Evolutionary conservation across 2,113 vertebrate species (phyloP).

Genomic region (Sebastes fasciatus): DNA sequence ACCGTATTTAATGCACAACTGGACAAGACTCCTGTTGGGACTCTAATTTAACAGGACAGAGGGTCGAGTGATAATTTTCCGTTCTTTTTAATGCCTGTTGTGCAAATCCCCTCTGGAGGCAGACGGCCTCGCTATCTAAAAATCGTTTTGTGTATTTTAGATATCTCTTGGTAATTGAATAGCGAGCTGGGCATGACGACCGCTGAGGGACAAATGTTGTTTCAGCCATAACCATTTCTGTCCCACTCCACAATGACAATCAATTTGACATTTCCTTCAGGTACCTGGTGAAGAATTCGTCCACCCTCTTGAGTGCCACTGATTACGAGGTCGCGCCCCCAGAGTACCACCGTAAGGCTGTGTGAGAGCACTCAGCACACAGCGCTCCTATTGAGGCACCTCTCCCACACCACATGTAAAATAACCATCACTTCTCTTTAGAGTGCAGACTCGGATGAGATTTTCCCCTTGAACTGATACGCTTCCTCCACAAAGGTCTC

Average conservation of each 20-base stretch:
- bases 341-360: conserved; percentile 94
- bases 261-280: conserved; percentile 69
- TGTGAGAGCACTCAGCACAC: conserved; percentile 77
- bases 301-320: conserved; percentile 89
- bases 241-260: neutral
- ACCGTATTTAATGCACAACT: neutral
- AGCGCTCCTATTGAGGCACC: neutral
- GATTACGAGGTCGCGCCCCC: conserved; percentile 97
- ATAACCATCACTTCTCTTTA: conserved; percentile 20
- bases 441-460: conserved; percentile 43
- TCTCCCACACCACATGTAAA: conserved; percentile 43
- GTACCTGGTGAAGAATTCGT: conserved; percentile 95
- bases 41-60: neutral
- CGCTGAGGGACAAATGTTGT: neutral
- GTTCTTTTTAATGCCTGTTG: neutral
- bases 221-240: neutral
- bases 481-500: conserved; percentile 26
- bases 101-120: neutral
- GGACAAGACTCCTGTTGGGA: neutral
- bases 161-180: neutral
- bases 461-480: conserved; percentile 63
- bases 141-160: neutral
- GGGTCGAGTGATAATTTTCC: neutral
- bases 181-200: neutral
- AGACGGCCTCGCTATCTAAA: neutral